Conservation (phyloP, 2,113 vertebrate species). For the Pseudois nayaur region DNA sequence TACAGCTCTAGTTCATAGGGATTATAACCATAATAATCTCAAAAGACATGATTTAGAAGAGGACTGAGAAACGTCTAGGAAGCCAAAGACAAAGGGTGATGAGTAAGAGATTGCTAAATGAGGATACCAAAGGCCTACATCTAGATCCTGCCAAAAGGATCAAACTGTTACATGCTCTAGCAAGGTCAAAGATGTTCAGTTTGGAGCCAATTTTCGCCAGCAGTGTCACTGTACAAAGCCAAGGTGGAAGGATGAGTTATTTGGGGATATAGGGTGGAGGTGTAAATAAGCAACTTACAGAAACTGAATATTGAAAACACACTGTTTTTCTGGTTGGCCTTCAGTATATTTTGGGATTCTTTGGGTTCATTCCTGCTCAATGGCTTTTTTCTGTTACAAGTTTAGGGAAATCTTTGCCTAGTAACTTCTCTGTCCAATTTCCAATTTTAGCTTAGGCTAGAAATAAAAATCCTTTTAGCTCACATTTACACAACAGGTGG, state of each 20-base stretch:
- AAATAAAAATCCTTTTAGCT: conserved; percentile 22
- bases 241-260: neutral
- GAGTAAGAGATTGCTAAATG: neutral
- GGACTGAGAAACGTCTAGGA: neutral
- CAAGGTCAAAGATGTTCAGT: neutral
- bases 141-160: neutral
- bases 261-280: neutral
- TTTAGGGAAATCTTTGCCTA: neutral
- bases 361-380: neutral
- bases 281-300: neutral
- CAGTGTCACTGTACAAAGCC: neutral
- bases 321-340: neutral
- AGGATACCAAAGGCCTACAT: neutral
- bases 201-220: neutral
- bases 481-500: neutral
- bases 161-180: neutral
- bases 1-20: neutral
- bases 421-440: neutral
- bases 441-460: neutral
- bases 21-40: neutral
- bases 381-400: neutral
- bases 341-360: neutral
- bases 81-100: neutral
- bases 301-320: neutral
- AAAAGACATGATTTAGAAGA: neutral